These are phyloP conservation scores for Galerucella calmariensis DNA, from an alignment of 2,888 invertebrate genomes.

Conservation along the genomic window DNA sequence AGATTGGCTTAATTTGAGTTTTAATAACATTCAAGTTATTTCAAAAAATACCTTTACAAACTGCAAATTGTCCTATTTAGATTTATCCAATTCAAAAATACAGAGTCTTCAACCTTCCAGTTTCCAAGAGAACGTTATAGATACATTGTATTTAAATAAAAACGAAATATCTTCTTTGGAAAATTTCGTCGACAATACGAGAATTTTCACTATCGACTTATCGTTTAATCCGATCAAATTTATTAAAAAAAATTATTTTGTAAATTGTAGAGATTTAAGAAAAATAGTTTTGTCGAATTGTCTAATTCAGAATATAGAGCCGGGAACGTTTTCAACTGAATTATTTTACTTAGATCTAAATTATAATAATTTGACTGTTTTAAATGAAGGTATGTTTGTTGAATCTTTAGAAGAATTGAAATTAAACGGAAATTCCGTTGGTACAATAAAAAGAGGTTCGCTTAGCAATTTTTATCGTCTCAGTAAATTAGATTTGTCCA, in stretches of 20 bases:
- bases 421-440: slow-evolving; percentile 15
- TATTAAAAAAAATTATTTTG: slow-evolving; percentile 12
- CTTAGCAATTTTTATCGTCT: slow-evolving; percentile 15
- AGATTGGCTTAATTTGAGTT: slow-evolving; percentile 15
- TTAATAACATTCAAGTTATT: slow-evolving; percentile 15
- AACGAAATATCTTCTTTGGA: slow-evolving; percentile 21
- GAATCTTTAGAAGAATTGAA: background rate
- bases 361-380: slow-evolving; percentile 13
- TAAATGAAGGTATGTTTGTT: slow-evolving; percentile 13
- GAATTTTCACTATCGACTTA: slow-evolving; percentile 1
- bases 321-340: background rate
- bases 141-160: slow-evolving; percentile 17
- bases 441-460: background rate
- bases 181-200: background rate
- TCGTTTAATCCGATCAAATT: slow-evolving; percentile 18
- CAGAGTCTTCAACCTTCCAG: background rate
- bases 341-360: slow-evolving; percentile 17
- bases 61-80: background rate
- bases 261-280: background rate
- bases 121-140: slow-evolving; percentile 2
- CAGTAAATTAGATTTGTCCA: slow-evolving; percentile 18
- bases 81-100: slow-evolving; percentile 16
- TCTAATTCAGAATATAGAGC: slow-evolving; percentile 24
- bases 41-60: slow-evolving; percentile 11
- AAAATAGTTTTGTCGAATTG: slow-evolving; percentile 26